Evolutionary conservation across 2,113 vertebrate species (phyloP).

Genomic region (Gadus macrocephalus): DNA sequence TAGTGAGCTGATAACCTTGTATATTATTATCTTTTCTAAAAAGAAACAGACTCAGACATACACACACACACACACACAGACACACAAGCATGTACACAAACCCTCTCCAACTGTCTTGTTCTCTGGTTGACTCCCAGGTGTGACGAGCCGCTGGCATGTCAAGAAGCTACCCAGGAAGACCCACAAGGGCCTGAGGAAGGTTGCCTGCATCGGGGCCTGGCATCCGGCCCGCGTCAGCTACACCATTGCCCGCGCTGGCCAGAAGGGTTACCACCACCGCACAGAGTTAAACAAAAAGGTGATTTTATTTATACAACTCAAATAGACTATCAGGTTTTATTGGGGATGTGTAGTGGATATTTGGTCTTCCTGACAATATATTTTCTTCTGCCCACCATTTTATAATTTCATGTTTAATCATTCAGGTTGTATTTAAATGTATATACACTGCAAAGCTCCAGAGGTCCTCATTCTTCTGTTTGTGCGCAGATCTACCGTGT

Average conservation of each 20-base stretch:
- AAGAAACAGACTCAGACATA: background rate
- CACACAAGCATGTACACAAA: too few relatives aligned
- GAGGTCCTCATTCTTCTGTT: background rate
- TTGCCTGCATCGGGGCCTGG: conserved; percentile 96
- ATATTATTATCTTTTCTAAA: too few relatives aligned
- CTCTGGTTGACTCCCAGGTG: conserved; percentile 67
- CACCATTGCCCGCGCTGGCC: conserved; percentile 89
- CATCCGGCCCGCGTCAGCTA: conserved; percentile 90
- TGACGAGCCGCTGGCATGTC: conserved; percentile 92
- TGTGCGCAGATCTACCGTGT: conserved; percentile 86
- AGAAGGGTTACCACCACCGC: conserved; percentile 96
- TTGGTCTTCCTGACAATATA: too few relatives aligned
- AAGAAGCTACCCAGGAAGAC: conserved; percentile 97
- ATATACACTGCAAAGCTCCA: background rate
- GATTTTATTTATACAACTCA: too few relatives aligned
- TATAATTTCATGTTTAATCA: background rate
- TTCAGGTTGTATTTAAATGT: background rate
- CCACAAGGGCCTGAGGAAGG: conserved; percentile 92
- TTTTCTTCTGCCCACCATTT: background rate
- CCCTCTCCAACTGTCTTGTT: background rate
- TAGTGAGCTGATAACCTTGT: too few relatives aligned
- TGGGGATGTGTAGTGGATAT: too few relatives aligned
- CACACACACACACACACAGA: too few relatives aligned
- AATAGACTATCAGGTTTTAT: too few relatives aligned
- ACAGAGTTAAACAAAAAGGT: conserved; percentile 98